phyloP scores from a whole-genome alignment of 2,797 vertebrate species.

The Pitangus sulphuratus region DNA sequence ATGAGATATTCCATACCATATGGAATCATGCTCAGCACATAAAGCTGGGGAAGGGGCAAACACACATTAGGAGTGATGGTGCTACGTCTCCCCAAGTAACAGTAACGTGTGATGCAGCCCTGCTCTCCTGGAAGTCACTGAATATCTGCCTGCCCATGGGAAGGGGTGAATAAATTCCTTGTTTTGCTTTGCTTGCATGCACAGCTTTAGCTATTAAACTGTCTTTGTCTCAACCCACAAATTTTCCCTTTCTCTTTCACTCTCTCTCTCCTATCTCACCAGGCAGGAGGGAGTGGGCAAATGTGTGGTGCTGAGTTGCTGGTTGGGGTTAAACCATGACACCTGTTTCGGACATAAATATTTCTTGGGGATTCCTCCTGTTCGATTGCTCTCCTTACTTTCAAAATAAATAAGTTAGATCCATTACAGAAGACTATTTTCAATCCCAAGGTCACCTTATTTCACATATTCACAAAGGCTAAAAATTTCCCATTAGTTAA shows the following conservation, averaged over 20 bases:
- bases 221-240: not conserved
- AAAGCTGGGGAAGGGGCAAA: not conserved
- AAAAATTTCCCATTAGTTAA: not conserved
- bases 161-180: not conserved
- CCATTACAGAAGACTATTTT: not conserved
- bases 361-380: not conserved
- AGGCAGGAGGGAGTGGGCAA: not conserved
- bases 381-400: not conserved
- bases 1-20: not conserved
- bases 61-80: not conserved
- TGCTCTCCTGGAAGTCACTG: no score
- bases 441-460: not conserved
- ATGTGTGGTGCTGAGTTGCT: not conserved
- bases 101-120: not conserved
- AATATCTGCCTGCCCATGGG: not conserved
- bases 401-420: not conserved
- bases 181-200: not conserved
- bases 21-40: not conserved
- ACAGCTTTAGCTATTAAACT: not conserved
- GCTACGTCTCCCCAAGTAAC: not conserved
- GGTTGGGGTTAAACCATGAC: not conserved
- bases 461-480: not conserved
- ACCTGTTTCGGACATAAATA: not conserved
- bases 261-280: not conserved
- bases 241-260: not conserved